A percentile compares a stretch with the other conserved stretches of the same genome.
Conservation (phyloP, 2,888 invertebrate species). For the Drosophila infuscata region DNA sequence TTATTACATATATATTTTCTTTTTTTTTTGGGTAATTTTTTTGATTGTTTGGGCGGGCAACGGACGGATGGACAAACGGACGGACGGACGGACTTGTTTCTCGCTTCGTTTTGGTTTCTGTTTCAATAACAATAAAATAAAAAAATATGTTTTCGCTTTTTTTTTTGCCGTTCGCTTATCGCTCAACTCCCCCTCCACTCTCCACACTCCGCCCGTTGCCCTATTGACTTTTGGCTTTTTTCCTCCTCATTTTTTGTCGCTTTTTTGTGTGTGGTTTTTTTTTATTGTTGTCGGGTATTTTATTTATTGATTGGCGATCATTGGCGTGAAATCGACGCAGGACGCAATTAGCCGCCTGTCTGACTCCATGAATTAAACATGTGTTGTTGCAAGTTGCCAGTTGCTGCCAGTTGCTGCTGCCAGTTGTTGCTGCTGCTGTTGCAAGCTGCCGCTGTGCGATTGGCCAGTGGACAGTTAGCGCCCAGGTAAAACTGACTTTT, state of each 20-base stretch:
- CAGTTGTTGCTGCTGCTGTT: slow-evolving; percentile 13
- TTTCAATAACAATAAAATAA: slow-evolving; percentile 53
- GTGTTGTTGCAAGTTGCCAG: slow-evolving; percentile 37
- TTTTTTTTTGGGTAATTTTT: slow-evolving; percentile 57
- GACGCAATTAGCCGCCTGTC: slow-evolving; percentile 65
- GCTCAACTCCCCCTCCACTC: not conserved
- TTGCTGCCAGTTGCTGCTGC: slow-evolving; percentile 9
- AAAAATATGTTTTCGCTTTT: slow-evolving; percentile 62
- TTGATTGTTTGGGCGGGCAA: slow-evolving; percentile 72
- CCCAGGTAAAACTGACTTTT: slow-evolving; percentile 46
- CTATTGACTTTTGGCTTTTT: slow-evolving; percentile 41
- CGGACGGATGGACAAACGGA: not conserved
- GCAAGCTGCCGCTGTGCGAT: slow-evolving; percentile 43
- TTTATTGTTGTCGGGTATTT: slow-evolving; percentile 41
- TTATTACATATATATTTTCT: slow-evolving; percentile 45
- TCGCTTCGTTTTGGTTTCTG: slow-evolving; percentile 52
- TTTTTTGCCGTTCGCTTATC: slow-evolving; percentile 19
- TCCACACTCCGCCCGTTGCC: slow-evolving; percentile 13
- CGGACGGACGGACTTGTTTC: slow-evolving; percentile 14
- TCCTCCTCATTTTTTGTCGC: slow-evolving; percentile 18
- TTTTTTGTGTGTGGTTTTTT: slow-evolving; percentile 1
- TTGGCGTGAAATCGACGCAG: slow-evolving; percentile 70
- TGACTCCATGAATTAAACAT: slow-evolving; percentile 59
- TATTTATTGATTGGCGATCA: slow-evolving; percentile 77
- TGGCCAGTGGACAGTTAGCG: slow-evolving; percentile 47